Percentiles rank a stretch among this genome's conserved stretches.
Conservation (phyloP, 2,113 vertebrate genomes). For the Leucosticte australis region DNA sequence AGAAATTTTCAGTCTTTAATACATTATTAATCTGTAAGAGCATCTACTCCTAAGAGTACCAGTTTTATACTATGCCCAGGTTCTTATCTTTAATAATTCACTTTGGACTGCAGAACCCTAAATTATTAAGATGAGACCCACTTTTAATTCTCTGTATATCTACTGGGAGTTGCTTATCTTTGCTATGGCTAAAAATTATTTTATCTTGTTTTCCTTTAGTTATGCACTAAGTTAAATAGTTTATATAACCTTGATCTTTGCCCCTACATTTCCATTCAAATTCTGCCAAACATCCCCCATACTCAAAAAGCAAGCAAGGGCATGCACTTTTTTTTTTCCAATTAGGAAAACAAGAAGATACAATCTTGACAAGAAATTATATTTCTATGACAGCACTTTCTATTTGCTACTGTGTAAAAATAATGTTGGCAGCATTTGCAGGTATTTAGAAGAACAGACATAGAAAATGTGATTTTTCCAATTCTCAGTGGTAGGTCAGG, state of each 20-base stretch:
- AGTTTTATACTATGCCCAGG: background rate
- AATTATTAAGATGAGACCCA: background rate
- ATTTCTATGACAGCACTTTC: background rate
- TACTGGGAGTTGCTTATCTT: background rate
- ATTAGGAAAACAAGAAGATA: background rate
- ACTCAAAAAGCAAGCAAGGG: background rate
- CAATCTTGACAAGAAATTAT: background rate
- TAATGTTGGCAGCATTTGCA: fast-evolving
- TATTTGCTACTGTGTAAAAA: background rate
- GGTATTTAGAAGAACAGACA: background rate
- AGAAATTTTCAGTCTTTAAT: background rate
- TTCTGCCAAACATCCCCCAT: background rate
- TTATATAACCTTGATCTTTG: background rate
- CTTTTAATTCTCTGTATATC: background rate
- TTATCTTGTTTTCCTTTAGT: background rate
- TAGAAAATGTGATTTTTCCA: fast-evolving
- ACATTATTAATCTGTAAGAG: conserved; percentile 13
- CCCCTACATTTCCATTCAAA: background rate
- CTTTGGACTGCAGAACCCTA: background rate
- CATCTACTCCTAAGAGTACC: background rate
- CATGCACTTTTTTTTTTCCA: background rate
- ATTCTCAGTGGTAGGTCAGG: background rate
- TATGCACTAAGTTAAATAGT: background rate
- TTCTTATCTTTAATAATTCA: conserved; percentile 1
- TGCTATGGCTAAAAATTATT: background rate